Conservation (phyloP, 2,113 vertebrate species). For the Drymodes brunneopygia region DNA sequence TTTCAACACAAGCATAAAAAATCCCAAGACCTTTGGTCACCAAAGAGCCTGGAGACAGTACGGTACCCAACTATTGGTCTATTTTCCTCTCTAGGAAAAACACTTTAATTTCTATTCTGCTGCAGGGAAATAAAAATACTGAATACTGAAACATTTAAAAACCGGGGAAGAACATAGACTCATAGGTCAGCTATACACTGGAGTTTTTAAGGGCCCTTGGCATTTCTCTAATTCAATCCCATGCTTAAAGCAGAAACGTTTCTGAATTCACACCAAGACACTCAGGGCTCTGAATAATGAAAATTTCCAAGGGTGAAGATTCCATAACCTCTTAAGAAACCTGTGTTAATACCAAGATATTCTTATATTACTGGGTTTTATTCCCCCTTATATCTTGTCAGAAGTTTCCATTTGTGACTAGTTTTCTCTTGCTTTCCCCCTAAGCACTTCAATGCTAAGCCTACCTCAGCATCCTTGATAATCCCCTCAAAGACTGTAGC, state of each 20-base stretch:
- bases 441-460: not conserved
- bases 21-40: not conserved
- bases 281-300: not conserved
- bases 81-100: not conserved
- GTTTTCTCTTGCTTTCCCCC: not conserved
- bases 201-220: not conserved
- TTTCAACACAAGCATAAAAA: not conserved
- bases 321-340: not conserved
- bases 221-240: not conserved
- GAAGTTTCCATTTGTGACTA: not conserved
- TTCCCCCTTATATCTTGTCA: not conserved
- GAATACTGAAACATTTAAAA: not conserved
- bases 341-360: not conserved
- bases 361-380: not conserved
- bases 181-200: not conserved
- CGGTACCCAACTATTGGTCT: not conserved
- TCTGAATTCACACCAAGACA: not conserved
- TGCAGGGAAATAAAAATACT: not conserved
- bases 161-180: not conserved
- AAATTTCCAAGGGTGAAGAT: not conserved
- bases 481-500: not conserved
- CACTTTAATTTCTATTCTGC: not conserved
- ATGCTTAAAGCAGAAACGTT: rapidly evolving
- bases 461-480: not conserved
- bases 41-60: not conserved